Conservation (phyloP, 2,113 vertebrate genomes). For the Pseudolaguvia tuberculata region DNA sequence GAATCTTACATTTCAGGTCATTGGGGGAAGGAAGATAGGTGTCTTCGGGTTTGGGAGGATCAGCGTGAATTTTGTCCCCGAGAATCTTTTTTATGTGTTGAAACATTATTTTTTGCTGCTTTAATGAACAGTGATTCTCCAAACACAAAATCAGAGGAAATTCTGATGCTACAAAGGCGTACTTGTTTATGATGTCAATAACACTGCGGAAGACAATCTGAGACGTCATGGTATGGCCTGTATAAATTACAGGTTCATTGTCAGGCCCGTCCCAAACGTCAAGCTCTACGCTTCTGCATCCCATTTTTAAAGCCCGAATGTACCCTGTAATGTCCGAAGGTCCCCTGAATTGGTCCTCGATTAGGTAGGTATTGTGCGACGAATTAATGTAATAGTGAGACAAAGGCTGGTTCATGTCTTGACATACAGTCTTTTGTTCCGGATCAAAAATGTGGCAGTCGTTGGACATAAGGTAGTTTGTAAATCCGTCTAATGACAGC, state of each 20-base stretch:
- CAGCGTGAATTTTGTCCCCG: slow-evolving; percentile 81
- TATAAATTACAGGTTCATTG: slow-evolving; percentile 93
- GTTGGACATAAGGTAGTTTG: slow-evolving; percentile 91
- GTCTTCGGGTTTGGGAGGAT: slow-evolving; percentile 80
- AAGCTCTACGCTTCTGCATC: slow-evolving; percentile 90
- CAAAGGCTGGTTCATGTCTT: slow-evolving; percentile 94
- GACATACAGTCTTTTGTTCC: slow-evolving; percentile 91
- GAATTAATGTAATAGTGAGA: slow-evolving; percentile 98
- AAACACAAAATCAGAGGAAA: slow-evolving; percentile 90
- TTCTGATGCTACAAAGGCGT: slow-evolving; percentile 90
- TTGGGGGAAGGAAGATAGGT: slow-evolving; percentile 86
- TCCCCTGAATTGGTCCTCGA: slow-evolving; percentile 95
- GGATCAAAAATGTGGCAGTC: slow-evolving; percentile 97
- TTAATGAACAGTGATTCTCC: slow-evolving; percentile 95
- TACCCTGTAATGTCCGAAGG: slow-evolving; percentile 98
- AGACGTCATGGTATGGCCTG: slow-evolving; percentile 95
- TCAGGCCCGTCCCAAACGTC: slow-evolving; percentile 98
- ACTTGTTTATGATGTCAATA: slow-evolving; percentile 92
- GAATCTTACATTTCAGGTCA: slow-evolving; percentile 83
- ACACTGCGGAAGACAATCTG: slow-evolving; percentile 93
- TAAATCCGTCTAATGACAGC: slow-evolving; percentile 95
- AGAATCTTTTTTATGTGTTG: slow-evolving; percentile 94
- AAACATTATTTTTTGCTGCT: slow-evolving; percentile 95
- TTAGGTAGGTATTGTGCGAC: slow-evolving; percentile 96
- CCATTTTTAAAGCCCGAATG: slow-evolving; percentile 96